A percentile compares a stretch with the other conserved stretches of the same genome.
These are phyloP conservation scores for Pachliopta kotzebuea DNA, from an alignment of 2,888 invertebrate genomes.

Conservation along the genomic window DNA sequence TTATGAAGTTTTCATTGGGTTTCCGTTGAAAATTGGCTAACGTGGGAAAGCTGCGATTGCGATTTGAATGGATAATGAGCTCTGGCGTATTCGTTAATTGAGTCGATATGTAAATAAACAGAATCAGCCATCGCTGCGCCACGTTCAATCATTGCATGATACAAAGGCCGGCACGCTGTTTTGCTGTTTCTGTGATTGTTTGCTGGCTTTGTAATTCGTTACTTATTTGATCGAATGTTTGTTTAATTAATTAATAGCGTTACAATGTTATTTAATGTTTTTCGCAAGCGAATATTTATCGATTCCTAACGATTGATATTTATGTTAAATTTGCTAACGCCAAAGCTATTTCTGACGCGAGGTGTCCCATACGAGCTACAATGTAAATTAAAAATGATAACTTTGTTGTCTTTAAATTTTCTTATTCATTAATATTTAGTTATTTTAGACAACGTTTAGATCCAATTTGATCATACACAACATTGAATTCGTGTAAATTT, in stretches of 20 bases:
- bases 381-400: neutral
- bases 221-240: slow-evolving; percentile 39
- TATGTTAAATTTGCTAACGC: no score
- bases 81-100: slow-evolving; percentile 68
- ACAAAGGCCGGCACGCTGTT: slow-evolving; percentile 60
- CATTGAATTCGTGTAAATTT: neutral
- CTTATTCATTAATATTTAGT: neutral
- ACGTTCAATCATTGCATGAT: slow-evolving; percentile 58
- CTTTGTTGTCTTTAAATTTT: neutral
- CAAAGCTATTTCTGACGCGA: no score
- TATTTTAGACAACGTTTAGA: neutral
- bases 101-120: slow-evolving; percentile 74
- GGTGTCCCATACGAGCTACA: no score
- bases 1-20: slow-evolving; percentile 74
- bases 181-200: slow-evolving; percentile 61
- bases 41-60: slow-evolving; percentile 66
- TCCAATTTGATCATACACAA: neutral
- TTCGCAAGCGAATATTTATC: slow-evolving; percentile 10
- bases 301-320: neutral
- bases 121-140: slow-evolving; percentile 38
- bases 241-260: slow-evolving; percentile 36
- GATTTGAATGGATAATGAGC: slow-evolving; percentile 76
- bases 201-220: slow-evolving; percentile 46
- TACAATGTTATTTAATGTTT: slow-evolving; percentile 31
- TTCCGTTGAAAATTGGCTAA: slow-evolving; percentile 68